Evolutionary conservation across 2,888 invertebrate genomes (phyloP).

Genomic region (Saturnia pavonia): DNA sequence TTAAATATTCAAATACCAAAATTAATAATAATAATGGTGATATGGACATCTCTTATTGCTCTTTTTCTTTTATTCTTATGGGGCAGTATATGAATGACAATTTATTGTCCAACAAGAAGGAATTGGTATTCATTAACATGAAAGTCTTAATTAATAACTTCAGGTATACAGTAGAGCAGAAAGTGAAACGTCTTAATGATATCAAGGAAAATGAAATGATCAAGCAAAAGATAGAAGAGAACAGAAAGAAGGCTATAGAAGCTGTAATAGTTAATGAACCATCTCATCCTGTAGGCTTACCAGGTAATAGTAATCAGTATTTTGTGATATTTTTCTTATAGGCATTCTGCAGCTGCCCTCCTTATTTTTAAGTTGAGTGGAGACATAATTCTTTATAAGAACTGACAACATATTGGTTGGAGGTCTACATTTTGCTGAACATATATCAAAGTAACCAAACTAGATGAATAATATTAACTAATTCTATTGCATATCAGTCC

Average conservation of each 20-base stretch:
- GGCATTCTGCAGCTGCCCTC: background rate
- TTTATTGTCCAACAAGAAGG: background rate
- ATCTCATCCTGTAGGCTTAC: conserved; percentile 48
- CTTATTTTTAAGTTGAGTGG: background rate
- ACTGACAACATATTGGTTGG: background rate
- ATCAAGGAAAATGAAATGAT: conserved; percentile 70
- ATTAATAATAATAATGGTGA: too few species aligned
- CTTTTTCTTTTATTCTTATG: too few species aligned
- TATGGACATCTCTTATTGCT: too few species aligned
- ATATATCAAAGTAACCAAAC: background rate
- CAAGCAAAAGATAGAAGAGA: conserved; percentile 72
- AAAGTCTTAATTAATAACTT: background rate
- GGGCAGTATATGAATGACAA: background rate
- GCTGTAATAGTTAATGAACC: conserved; percentile 52
- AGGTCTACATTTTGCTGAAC: background rate
- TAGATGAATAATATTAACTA: background rate
- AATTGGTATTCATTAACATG: background rate
- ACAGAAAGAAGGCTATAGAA: conserved; percentile 66
- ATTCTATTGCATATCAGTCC: background rate
- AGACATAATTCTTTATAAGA: background rate
- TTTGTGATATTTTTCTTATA: too few species aligned
- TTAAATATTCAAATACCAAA: too few species aligned
- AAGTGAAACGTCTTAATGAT: conserved; percentile 63
- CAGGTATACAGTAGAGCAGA: conserved; percentile 50
- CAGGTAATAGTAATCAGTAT: conserved; percentile 43